These are phyloP conservation scores for Theretra japonica DNA, from an alignment of 2,888 invertebrate species.

Conservation along the genomic window DNA sequence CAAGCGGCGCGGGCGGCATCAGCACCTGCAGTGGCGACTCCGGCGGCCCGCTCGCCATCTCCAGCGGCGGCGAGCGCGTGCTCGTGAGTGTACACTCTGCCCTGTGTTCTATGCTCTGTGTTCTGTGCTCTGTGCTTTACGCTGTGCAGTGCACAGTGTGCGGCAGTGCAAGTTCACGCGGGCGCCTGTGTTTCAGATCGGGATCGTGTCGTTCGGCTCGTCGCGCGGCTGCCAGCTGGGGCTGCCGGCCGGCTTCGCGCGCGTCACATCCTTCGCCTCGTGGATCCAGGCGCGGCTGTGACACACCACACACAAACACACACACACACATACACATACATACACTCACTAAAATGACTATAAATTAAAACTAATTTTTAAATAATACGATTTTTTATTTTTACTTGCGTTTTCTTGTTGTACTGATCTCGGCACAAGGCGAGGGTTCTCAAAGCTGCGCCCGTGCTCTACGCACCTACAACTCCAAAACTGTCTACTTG, in stretches of 20 bases:
- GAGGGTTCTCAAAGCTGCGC: too few relatives aligned
- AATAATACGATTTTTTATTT: neutral
- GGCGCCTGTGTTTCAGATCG: constrained; percentile 37
- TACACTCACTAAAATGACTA: neutral
- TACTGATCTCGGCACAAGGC: too few relatives aligned
- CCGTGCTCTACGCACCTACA: too few relatives aligned
- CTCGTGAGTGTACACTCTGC: constrained; percentile 43
- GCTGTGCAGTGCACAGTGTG: too few relatives aligned
- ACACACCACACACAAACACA: neutral
- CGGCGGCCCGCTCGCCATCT: constrained; percentile 58
- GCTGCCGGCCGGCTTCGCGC: constrained; percentile 44
- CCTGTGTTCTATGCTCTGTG: too few relatives aligned
- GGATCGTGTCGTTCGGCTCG: constrained; percentile 44
- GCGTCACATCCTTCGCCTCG: constrained; percentile 46
- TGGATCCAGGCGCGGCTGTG: constrained; percentile 44
- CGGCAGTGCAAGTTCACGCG: neutral
- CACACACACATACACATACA: neutral
- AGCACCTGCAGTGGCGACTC: constrained; percentile 72
- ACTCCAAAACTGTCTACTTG: too few relatives aligned
- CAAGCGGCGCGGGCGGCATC: constrained; percentile 55
- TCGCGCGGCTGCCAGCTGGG: constrained; percentile 43
- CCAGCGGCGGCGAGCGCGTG: constrained; percentile 48
- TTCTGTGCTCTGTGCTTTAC: too few relatives aligned
- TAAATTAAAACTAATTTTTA: neutral
- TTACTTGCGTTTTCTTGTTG: neutral